These are phyloP conservation scores for Donacobius atricapilla DNA, from an alignment of 2,113 vertebrate species.

Conservation along the genomic window DNA sequence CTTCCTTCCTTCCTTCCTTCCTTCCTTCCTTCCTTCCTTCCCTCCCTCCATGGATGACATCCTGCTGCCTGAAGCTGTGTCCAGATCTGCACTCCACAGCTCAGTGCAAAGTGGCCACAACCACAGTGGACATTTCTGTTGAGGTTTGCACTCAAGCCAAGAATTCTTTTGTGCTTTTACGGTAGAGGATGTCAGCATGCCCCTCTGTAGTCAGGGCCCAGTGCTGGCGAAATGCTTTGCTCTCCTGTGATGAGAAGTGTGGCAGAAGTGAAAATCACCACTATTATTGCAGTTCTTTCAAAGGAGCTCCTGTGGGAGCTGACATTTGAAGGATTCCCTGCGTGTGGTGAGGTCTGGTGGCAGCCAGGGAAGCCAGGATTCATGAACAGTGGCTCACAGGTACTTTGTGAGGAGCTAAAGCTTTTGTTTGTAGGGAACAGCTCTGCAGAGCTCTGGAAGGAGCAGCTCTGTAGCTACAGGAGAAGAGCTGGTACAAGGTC, in stretches of 20 bases:
- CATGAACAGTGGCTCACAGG: background rate
- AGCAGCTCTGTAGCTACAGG: background rate
- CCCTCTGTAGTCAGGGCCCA: background rate
- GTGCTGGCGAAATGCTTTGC: background rate
- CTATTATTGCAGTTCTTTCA: background rate
- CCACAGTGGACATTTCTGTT: accelerated
- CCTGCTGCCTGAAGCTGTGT: too few species aligned
- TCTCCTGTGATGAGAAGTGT: background rate
- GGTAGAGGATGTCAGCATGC: background rate
- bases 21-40: background rate
- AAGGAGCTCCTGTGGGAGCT: background rate
- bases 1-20: background rate
- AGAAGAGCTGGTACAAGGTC: constrained; percentile 22
- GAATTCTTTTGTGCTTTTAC: background rate
- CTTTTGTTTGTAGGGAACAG: background rate
- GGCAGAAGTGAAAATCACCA: background rate
- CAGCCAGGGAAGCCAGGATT: background rate
- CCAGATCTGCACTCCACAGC: background rate
- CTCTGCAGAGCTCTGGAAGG: background rate
- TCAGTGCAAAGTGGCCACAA: background rate
- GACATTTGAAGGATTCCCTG: background rate
- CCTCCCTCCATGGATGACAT: background rate
- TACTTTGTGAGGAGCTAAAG: background rate
- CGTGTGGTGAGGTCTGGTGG: background rate
- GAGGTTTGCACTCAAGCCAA: background rate